A percentile compares a stretch with the other conserved stretches of the same genome.
These are phyloP conservation scores for Agrochola litura DNA, from an alignment of 2,888 invertebrate species.

Conservation along the genomic window DNA sequence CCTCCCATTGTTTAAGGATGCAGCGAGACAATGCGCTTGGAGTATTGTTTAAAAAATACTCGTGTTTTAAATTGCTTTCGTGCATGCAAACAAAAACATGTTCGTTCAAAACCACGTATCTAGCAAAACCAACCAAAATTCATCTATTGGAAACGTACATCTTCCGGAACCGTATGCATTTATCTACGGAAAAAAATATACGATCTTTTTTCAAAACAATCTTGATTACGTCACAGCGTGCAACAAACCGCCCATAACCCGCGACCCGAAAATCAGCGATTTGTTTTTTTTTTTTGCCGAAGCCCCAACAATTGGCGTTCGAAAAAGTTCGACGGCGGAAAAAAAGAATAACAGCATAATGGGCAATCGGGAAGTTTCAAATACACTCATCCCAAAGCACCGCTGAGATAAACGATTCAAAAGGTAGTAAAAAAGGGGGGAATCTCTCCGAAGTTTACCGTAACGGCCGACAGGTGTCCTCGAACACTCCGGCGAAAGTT, in stretches of 20 bases:
- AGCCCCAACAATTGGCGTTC: slow-evolving; percentile 64
- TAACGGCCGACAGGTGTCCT: slow-evolving; percentile 81
- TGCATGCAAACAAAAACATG: slow-evolving; percentile 25
- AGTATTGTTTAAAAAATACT: slow-evolving; percentile 54
- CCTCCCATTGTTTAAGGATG: slow-evolving; percentile 49
- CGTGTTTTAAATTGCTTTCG: slow-evolving; percentile 43
- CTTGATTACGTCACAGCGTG: slow-evolving; percentile 63
- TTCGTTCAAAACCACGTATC: slow-evolving; percentile 29
- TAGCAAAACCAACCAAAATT: slow-evolving; percentile 36
- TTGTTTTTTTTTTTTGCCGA: slow-evolving; percentile 55
- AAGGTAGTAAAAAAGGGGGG: slow-evolving; percentile 73
- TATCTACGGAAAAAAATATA: slow-evolving; percentile 44
- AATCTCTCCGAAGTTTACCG: slow-evolving; percentile 70
- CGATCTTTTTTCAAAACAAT: slow-evolving; percentile 38
- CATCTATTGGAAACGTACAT: slow-evolving; percentile 55
- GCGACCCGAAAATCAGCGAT: slow-evolving; percentile 64
- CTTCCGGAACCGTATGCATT: slow-evolving; percentile 53
- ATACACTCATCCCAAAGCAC: slow-evolving; percentile 76
- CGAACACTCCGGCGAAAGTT: slow-evolving; percentile 69
- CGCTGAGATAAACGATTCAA: slow-evolving; percentile 78
- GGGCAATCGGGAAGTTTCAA: slow-evolving; percentile 80
- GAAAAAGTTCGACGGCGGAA: slow-evolving; percentile 63
- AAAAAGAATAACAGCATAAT: slow-evolving; percentile 77
- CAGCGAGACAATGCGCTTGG: slow-evolving; percentile 52
- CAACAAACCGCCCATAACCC: slow-evolving; percentile 59